Conservation (phyloP, 2,113 vertebrate genomes). For the Toxostoma redivivum region DNA sequence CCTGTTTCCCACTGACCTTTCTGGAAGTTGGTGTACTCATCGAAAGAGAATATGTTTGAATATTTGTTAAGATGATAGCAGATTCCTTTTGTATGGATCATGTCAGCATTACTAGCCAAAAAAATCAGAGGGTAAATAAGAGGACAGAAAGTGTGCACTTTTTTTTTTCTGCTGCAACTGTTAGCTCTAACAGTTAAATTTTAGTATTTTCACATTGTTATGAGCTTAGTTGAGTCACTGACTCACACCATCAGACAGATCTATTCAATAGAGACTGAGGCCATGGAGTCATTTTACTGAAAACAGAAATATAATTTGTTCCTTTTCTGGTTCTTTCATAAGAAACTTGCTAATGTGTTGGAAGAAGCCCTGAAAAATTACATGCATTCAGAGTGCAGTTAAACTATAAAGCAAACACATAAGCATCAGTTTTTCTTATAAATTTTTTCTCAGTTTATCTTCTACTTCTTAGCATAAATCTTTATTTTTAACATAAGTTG, state of each 20-base stretch:
- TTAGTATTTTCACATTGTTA: not conserved
- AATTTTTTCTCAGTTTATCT: not conserved
- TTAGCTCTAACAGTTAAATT: not conserved
- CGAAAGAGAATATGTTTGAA: not conserved
- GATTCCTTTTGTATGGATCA: not conserved
- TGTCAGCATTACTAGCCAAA: not conserved
- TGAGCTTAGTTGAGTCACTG: not conserved
- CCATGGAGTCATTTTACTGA: not conserved
- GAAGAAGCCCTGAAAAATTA: not conserved
- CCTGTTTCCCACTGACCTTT: not conserved
- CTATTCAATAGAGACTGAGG: not conserved
- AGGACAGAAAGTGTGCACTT: not conserved
- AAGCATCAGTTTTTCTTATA: not conserved
- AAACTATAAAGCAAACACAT: not conserved
- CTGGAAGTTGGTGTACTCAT: slow-evolving; percentile 9
- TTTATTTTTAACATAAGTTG: not conserved
- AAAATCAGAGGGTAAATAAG: not conserved
- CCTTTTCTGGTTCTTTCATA: not conserved
- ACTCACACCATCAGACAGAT: not conserved
- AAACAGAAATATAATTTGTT: not conserved
- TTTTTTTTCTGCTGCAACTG: not conserved
- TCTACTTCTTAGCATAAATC: not conserved
- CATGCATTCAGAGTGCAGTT: not conserved
- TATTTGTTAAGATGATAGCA: not conserved
- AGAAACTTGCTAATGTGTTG: not conserved